A percentile compares a stretch with the other conserved stretches of the same genome.
Conservation (phyloP, 2,113 vertebrate genomes). For the Platysternon megacephalum region DNA sequence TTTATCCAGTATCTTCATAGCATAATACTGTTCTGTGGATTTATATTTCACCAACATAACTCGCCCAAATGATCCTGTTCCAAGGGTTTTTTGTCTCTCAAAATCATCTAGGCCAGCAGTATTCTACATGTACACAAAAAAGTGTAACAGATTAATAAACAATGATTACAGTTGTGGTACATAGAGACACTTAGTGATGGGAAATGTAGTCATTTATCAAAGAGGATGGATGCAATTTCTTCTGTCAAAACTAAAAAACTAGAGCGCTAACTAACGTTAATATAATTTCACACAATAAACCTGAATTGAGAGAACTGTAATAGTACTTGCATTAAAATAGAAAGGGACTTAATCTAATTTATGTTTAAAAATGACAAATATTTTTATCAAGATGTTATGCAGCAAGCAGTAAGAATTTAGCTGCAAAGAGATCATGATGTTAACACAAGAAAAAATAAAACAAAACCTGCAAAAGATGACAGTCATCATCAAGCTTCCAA, state of each 20-base stretch:
- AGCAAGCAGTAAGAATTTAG: background rate
- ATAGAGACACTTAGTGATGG: background rate
- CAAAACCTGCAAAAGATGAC: background rate
- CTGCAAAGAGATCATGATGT: background rate
- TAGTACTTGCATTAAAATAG: background rate
- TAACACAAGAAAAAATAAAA: background rate
- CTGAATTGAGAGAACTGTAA: background rate
- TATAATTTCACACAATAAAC: background rate
- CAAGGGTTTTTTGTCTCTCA: conserved; percentile 96
- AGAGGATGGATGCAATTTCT: background rate
- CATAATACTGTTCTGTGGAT: conserved; percentile 96
- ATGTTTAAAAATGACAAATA: background rate
- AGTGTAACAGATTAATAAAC: conserved; percentile 27
- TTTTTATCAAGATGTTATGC: background rate
- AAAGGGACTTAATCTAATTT: background rate
- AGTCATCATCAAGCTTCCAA: background rate
- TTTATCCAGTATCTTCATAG: conserved; percentile 99
- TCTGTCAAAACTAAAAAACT: background rate
- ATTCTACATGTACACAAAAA: conserved; percentile 79
- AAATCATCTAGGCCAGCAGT: conserved; percentile 97
- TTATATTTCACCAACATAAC: conserved; percentile 99
- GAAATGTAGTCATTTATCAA: background rate
- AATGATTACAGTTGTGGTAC: conserved; percentile 21
- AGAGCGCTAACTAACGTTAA: background rate
- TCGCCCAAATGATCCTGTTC: conserved; percentile 97